Conservation (phyloP, 2,797 vertebrate genomes). For the Melanotaenia nigrans region DNA sequence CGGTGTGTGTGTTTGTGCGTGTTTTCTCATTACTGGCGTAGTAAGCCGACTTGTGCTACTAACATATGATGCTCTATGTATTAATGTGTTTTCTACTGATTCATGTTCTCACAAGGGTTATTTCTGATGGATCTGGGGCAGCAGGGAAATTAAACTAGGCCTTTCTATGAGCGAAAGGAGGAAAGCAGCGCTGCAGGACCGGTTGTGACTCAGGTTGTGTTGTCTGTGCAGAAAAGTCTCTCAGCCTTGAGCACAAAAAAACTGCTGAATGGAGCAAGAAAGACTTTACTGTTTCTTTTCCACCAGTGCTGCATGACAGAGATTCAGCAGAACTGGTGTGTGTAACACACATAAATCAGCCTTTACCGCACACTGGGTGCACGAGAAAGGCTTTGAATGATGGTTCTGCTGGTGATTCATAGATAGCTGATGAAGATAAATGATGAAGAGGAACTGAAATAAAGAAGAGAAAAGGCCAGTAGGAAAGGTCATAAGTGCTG, state of each 20-base stretch:
- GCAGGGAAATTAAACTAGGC: conserved; percentile 23
- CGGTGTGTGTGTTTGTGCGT: conserved; percentile 19
- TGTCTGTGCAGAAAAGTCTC: conserved; percentile 13
- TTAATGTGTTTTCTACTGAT: neutral
- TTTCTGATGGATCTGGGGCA: conserved; percentile 20
- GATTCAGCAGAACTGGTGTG: conserved; percentile 10
- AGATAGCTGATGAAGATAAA: neutral
- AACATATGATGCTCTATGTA: conserved; percentile 1
- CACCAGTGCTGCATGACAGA: conserved; percentile 26
- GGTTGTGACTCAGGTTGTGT: conserved; percentile 42
- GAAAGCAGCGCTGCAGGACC: conserved; percentile 7
- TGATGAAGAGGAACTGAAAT: neutral
- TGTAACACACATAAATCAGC: conserved; percentile 1
- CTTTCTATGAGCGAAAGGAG: conserved; percentile 20
- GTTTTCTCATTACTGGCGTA: conserved; percentile 9
- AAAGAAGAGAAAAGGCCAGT: neutral
- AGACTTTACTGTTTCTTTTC: conserved; percentile 25
- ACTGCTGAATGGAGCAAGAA: conserved; percentile 17
- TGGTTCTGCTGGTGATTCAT: conserved; percentile 26
- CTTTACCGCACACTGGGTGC: conserved; percentile 17
- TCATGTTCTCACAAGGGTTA: neutral
- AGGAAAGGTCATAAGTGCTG: neutral
- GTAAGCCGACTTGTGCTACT: neutral
- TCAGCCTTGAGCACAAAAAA: conserved; percentile 6
- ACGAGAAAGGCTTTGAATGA: conserved; percentile 21